Conservation (phyloP, 2,888 invertebrate genomes). For the Himalopsyche japonica region DNA sequence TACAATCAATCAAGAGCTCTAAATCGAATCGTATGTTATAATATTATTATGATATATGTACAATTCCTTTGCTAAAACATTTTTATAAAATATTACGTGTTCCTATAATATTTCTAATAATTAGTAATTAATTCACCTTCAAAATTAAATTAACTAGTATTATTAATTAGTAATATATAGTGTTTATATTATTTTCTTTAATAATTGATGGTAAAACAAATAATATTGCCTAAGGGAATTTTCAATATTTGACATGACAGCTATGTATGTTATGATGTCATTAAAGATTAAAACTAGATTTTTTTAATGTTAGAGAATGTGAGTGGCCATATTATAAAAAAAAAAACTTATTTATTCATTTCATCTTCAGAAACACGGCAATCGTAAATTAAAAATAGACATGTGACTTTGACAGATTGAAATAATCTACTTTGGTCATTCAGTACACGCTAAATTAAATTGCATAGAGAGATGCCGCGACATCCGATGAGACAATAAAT, state of each 20-base stretch:
- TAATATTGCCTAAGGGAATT: neutral
- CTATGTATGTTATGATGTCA: neutral
- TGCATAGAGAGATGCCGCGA: neutral
- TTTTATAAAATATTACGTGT: neutral
- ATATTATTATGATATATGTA: slow-evolving; percentile 1
- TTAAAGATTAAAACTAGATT: neutral
- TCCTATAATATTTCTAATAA: neutral
- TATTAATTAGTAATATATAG: neutral
- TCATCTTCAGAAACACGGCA: neutral
- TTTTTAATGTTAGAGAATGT: neutral
- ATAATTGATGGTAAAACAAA: neutral
- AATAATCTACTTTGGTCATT: neutral
- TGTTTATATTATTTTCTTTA: neutral
- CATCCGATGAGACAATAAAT: neutral
- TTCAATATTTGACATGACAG: neutral
- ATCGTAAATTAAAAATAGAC: neutral
- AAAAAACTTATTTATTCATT: neutral
- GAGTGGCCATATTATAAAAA: neutral
- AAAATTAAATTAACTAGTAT: neutral
- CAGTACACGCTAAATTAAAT: neutral
- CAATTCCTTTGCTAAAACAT: slow-evolving; percentile 1
- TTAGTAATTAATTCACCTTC: neutral
- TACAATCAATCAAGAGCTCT: neutral
- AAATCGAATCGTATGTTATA: neutral
- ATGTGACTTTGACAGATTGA: too few species aligned